Base-by-base conservation (phyloP, 2,888 invertebrate species). In the Quadroppia sp. region DNA sequence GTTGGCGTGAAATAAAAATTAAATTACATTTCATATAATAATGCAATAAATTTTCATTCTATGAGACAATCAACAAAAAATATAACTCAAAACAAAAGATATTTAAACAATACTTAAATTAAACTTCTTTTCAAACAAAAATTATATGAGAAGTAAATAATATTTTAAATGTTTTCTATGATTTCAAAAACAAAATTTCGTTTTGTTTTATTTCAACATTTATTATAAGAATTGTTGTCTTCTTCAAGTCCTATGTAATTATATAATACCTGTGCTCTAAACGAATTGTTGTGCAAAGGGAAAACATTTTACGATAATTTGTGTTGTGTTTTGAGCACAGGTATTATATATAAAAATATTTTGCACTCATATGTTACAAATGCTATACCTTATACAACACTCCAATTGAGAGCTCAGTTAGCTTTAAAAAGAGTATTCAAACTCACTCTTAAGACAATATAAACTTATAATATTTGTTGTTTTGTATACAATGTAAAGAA, bases 291-390 rank as follows among this genome's bases (percentile, higher is more conserved):
- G 25, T 59, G 28, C 30, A 59, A 25, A 59, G 30, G 6, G 13
- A 59, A 13, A 40, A 40, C 13, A 50, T 17, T 28, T 59, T 59
- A 25, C 59, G 20, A 13, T 59, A 59, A 59, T 59, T 59, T 59
- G 30, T 59, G 28, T 1, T 3, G 20, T 20, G 6, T 20, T 59
- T 9, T 15, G 36, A 7, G 36, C 36, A 36, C 36, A 36, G 36
- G 36, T 36, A 36, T n/a, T n/a, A n/a, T 36, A 36, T 36, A 36
- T 13, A 40, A 3, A 64, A 36, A 32, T 40, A 64, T 64, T 64
- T 64, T 64, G 64, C 64, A 64, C 64, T 64, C 64, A 64, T 64
- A 64, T 64, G 64, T 64, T 64, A 64, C 64, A 64, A 59, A 30
- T 23, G 61, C n/a, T 13, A 32, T 61, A 30, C 61, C 30, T 30